A percentile compares a stretch with the other conserved stretches of the same genome.
Conservation (phyloP, 92 coral and sea anemone genomes). For the Muricea muricata region DNA sequence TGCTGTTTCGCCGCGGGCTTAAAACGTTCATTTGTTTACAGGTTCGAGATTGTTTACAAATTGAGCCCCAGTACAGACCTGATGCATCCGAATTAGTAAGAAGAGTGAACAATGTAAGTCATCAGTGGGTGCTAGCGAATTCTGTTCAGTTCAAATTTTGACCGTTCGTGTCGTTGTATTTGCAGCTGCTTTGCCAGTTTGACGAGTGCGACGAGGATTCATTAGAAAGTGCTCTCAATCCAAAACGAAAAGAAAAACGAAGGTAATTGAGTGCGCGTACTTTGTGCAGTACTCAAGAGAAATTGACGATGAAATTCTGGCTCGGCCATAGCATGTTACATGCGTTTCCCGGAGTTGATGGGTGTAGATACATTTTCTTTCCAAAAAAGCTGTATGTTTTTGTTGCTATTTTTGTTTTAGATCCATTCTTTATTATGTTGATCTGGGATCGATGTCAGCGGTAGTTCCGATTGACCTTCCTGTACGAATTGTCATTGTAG, state of each 20-base stretch:
- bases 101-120: constrained; percentile 78
- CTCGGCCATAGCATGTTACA: too few relatives aligned
- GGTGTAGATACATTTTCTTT: too few relatives aligned
- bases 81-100: constrained; percentile 81
- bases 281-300: too few relatives aligned
- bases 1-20: too few relatives aligned
- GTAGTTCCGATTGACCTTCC: constrained; percentile 96
- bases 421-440: constrained; percentile 89
- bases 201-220: constrained; percentile 32
- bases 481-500: constrained; percentile 78
- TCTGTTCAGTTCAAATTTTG: background rate
- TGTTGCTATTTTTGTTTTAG: constrained; percentile 44
- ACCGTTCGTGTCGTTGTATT: background rate
- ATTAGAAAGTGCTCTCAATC: constrained; percentile 41
- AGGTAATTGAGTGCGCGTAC: constrained; percentile 68
- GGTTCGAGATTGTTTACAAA: constrained; percentile 92
- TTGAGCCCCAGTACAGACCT: constrained; percentile 90
- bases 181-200: constrained; percentile 33
- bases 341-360: too few relatives aligned
- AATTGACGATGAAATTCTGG: too few relatives aligned
- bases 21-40: constrained; percentile 5
- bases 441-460: constrained; percentile 76
- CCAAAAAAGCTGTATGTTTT: too few relatives aligned
- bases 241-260: constrained; percentile 57
- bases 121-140: too few relatives aligned